Evolutionary conservation across 2,888 invertebrate genomes (phyloP).

Genomic region (Calliphora vomitoria): DNA sequence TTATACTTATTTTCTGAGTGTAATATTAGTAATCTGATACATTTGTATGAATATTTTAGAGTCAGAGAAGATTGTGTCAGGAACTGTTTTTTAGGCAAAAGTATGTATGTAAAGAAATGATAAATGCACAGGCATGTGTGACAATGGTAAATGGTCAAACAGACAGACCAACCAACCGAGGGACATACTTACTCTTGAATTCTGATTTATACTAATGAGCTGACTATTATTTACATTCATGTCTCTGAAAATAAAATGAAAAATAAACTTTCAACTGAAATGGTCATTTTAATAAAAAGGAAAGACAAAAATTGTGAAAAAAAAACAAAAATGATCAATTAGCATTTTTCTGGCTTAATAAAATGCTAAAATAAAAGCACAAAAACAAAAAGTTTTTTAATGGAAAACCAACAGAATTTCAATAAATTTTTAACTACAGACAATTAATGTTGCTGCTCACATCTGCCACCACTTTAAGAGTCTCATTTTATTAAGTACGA

Average conservation of each 20-base stretch:
- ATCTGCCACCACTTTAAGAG: not conserved
- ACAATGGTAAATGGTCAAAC: slow-evolving; percentile 49
- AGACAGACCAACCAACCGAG: not conserved
- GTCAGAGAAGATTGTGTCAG: slow-evolving; percentile 14
- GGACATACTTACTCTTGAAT: slow-evolving; percentile 12
- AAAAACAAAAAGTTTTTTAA: slow-evolving; percentile 50
- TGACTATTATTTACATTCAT: slow-evolving; percentile 72
- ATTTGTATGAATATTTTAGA: not conserved
- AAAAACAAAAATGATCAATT: slow-evolving; percentile 66
- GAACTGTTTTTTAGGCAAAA: slow-evolving; percentile 27
- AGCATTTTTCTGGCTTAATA: slow-evolving; percentile 61
- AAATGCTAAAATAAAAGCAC: slow-evolving; percentile 48
- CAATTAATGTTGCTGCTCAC: slow-evolving; percentile 62
- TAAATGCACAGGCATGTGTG: slow-evolving; percentile 69
- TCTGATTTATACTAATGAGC: slow-evolving; percentile 72
- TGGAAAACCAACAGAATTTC: slow-evolving; percentile 57
- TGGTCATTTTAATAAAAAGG: slow-evolving; percentile 40
- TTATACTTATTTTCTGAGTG: not conserved
- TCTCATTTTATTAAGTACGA: slow-evolving; percentile 52
- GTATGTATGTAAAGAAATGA: slow-evolving; percentile 42
- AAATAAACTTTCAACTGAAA: slow-evolving; percentile 52
- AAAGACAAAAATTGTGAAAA: not conserved
- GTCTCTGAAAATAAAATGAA: slow-evolving; percentile 38
- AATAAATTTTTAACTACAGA: slow-evolving; percentile 52
- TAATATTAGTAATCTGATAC: slow-evolving; percentile 19